Percentiles rank a stretch among this genome's conserved stretches.
Evolutionary conservation across 1,140 invertebrate genomes (phyloP).

Genomic region (Lamellibrachia luymesi): DNA sequence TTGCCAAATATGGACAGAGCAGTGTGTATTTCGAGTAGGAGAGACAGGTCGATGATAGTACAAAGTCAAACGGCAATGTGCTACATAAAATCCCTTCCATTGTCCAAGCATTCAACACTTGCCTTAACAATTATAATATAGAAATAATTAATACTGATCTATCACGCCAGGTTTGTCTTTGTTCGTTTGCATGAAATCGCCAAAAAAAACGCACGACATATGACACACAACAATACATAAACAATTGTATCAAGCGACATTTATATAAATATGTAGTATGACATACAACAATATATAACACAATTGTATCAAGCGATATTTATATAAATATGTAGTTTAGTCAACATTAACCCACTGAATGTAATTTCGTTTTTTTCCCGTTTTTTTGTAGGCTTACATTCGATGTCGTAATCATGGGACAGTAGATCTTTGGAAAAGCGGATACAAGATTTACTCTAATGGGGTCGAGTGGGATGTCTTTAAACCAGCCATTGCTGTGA

Average conservation of each 20-base stretch:
- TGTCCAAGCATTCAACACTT: too few relatives aligned
- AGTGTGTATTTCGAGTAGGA: too few relatives aligned
- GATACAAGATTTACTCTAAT: not conserved
- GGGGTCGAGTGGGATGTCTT: not conserved
- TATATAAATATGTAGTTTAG: not conserved
- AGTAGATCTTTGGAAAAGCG: not conserved
- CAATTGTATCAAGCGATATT: not conserved
- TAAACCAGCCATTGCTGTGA: not conserved
- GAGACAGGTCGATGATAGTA: too few relatives aligned
- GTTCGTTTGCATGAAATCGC: not conserved
- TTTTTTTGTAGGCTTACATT: not conserved
- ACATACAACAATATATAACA: not conserved
- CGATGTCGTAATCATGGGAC: not conserved
- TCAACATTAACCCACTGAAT: not conserved
- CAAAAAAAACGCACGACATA: not conserved
- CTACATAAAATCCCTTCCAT: too few relatives aligned
- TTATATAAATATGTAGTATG: not conserved
- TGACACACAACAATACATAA: not conserved
- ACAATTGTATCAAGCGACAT: not conserved
- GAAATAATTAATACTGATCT: not conserved
- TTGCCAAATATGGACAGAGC: too few relatives aligned
- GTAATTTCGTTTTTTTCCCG: not conserved
- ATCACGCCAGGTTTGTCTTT: not conserved
- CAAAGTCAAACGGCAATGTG: too few relatives aligned
- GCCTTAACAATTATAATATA: too few relatives aligned